These are phyloP conservation scores for Acyrthosiphon pisum DNA, from an alignment of 1,140 invertebrate genomes.

Conservation along the genomic window DNA sequence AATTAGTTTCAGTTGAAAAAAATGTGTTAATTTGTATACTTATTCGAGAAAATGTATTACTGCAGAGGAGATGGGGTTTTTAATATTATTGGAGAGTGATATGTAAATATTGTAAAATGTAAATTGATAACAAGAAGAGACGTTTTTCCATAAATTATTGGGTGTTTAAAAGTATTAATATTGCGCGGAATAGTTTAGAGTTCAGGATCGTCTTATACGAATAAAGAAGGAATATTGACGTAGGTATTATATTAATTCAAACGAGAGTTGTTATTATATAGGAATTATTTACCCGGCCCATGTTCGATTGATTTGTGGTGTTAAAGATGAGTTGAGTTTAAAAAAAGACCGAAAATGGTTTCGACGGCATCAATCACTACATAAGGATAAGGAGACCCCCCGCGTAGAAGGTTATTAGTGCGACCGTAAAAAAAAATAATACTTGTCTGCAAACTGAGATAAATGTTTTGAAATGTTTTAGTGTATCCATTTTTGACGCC, in stretches of 20 bases:
- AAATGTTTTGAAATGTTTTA: constrained; percentile 1
- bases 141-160: neutral
- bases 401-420: neutral
- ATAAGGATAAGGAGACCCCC: neutral
- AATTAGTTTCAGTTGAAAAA: neutral
- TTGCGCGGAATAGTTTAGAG: neutral
- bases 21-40: neutral
- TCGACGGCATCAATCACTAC: neutral
- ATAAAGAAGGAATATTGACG: neutral
- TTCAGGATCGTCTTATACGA: neutral
- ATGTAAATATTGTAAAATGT: neutral
- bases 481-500: neutral
- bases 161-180: neutral
- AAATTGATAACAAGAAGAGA: neutral
- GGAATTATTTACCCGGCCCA: neutral
- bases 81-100: neutral
- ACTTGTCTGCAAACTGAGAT: neutral
- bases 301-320: neutral
- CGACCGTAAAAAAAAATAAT: neutral
- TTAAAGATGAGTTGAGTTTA: neutral
- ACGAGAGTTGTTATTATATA: neutral
- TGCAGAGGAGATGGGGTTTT: neutral
- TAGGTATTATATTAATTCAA: neutral
- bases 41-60: neutral
- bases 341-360: neutral